Percentiles rank a stretch among this genome's conserved stretches.
These are phyloP conservation scores for Ciconia maguari DNA, from an alignment of 2,113 vertebrate genomes.

Conservation along the genomic window DNA sequence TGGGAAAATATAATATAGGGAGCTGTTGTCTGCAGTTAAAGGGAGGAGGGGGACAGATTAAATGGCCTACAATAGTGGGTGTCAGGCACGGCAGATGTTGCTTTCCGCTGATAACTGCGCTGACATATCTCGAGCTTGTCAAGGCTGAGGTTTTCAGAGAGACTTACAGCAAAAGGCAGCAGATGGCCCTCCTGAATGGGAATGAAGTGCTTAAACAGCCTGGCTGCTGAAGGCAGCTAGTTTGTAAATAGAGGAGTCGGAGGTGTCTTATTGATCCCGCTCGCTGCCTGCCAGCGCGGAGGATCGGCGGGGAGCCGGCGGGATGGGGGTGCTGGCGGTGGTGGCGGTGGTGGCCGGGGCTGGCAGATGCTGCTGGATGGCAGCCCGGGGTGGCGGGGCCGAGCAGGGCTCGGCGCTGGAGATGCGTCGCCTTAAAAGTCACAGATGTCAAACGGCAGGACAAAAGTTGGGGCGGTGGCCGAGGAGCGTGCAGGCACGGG, in stretches of 20 bases:
- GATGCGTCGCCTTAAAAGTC: not conserved
- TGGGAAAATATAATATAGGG: conserved; percentile 99
- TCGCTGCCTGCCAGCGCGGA: conserved; percentile 56
- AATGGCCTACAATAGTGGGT: conserved; percentile 96
- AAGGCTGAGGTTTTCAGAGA: conserved; percentile 86
- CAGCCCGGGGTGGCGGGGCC: not conserved
- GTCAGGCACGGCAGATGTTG: conserved; percentile 98
- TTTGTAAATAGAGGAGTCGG: conserved; percentile 84
- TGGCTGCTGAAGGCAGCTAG: conserved; percentile 78
- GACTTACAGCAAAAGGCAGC: conserved; percentile 86
- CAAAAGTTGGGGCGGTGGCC: conserved; percentile 3
- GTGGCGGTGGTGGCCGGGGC: not conserved
- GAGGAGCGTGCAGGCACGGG: fast-evolving
- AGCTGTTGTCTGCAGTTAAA: conserved; percentile 93
- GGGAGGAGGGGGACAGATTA: conserved; percentile 96
- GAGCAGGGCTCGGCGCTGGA: not conserved
- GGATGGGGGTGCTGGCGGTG: not conserved
- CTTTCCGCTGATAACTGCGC: conserved; percentile 91
- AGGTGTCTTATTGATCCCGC: conserved; percentile 81
- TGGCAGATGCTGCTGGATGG: conserved; percentile 30
- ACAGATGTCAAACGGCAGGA: conserved; percentile 42
- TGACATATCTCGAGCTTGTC: conserved; percentile 98
- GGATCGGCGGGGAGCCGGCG: conserved; percentile 60
- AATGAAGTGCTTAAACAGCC: conserved; percentile 88
- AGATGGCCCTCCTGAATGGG: conserved; percentile 88